These are phyloP conservation scores for Rhyacichthys aspro DNA, from an alignment of 2,797 vertebrate species.

Conservation along the genomic window DNA sequence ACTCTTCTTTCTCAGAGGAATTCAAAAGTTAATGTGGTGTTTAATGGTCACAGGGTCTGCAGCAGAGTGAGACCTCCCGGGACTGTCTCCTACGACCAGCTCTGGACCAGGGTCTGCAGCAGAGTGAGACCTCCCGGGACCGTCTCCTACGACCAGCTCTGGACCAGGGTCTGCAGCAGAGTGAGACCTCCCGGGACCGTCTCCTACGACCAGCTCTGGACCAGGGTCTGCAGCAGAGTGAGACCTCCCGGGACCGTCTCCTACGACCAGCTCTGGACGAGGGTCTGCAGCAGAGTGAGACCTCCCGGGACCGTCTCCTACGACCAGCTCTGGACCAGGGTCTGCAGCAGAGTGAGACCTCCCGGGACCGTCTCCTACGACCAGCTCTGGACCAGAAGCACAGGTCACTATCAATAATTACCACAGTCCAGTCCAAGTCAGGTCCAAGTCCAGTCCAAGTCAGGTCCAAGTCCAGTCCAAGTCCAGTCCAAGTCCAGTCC, in stretches of 20 bases:
- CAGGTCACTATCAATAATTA: too few relatives aligned
- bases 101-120: background rate
- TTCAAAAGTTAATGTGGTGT: too few relatives aligned
- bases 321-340: too few relatives aligned
- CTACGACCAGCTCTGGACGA: too few relatives aligned
- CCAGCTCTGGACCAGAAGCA: background rate
- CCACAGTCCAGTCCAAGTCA: too few relatives aligned
- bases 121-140: background rate
- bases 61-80: background rate
- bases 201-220: background rate
- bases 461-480: too few relatives aligned
- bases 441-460: too few relatives aligned
- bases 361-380: background rate
- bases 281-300: background rate
- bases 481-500: too few relatives aligned
- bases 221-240: constrained; percentile 1
- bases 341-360: background rate
- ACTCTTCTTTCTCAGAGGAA: too few relatives aligned
- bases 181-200: background rate
- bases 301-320: background rate
- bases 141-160: background rate
- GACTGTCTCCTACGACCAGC: background rate
- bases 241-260: background rate
- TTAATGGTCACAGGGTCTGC: too few relatives aligned
- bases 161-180: background rate